phyloP scores from a whole-genome alignment of 2,113 vertebrate species.

The Nyctereutes procyonoides region DNA sequence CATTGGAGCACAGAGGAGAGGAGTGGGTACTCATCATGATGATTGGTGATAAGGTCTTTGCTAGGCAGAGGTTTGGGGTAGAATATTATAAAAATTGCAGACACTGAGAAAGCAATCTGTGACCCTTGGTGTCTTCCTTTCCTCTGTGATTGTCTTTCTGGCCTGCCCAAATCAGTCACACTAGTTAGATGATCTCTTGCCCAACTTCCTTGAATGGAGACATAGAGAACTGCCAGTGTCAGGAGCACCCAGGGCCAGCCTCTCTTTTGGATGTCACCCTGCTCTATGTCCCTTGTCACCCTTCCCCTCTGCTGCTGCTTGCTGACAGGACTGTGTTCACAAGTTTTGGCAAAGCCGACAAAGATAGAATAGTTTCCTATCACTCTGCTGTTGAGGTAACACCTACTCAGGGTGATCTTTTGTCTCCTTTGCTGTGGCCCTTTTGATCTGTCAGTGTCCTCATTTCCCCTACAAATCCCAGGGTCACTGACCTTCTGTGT shows the following conservation, averaged over 20 bases:
- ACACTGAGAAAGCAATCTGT: rapidly evolving
- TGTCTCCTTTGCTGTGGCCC: not conserved
- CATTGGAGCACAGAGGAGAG: not conserved
- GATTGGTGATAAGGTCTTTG: not conserved
- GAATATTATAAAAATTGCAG: not conserved
- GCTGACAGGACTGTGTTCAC: conserved; percentile 47
- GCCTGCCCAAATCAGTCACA: not conserved
- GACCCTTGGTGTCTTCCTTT: not conserved
- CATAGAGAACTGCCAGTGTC: not conserved
- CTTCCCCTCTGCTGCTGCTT: not conserved
- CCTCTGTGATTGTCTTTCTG: not conserved
- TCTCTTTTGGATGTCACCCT: not conserved
- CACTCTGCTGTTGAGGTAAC: not conserved
- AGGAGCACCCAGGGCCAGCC: rapidly evolving
- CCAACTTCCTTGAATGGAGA: not conserved
- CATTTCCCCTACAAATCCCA: not conserved
- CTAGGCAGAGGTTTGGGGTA: not conserved
- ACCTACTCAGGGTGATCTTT: not conserved
- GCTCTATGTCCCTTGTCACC: not conserved
- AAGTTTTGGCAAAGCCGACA: not conserved
- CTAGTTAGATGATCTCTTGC: not conserved
- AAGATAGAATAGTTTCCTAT: not conserved
- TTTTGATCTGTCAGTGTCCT: not conserved
- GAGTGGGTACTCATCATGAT: too few relatives aligned
- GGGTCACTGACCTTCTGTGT: not conserved